These are phyloP conservation scores for Anticlea derivata DNA, from an alignment of 2,888 invertebrate species.

Conservation along the genomic window DNA sequence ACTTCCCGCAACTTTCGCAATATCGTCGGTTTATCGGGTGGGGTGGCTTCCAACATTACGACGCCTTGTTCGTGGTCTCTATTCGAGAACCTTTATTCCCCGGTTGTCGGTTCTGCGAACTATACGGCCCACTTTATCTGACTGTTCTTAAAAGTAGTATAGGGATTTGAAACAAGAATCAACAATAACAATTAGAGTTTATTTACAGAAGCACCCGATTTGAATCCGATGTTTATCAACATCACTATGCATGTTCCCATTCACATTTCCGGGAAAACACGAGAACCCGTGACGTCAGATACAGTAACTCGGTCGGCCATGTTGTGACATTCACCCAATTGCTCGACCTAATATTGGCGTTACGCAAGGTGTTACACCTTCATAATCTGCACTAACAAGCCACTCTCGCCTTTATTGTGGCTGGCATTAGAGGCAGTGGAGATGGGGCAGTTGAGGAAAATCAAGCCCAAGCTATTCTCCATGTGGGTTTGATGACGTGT, in stretches of 20 bases:
- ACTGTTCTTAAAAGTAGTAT: too few species aligned
- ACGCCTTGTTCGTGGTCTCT: too few species aligned
- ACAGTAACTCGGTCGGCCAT: constrained; percentile 34
- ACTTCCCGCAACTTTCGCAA: too few species aligned
- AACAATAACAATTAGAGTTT: background rate
- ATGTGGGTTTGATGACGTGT: constrained; percentile 12
- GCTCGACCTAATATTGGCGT: constrained; percentile 26
- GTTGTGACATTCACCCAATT: constrained; percentile 46
- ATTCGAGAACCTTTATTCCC: too few species aligned
- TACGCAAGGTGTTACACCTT: constrained; percentile 9
- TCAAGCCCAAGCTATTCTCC: background rate
- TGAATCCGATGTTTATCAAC: constrained; percentile 29
- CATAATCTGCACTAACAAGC: background rate
- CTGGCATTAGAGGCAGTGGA: background rate
- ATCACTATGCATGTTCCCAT: constrained; percentile 32
- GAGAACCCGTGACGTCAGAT: constrained; percentile 38
- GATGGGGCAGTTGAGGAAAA: background rate
- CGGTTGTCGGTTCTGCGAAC: too few species aligned
- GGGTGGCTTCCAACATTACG: too few species aligned
- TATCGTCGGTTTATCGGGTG: too few species aligned
- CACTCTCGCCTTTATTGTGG: background rate
- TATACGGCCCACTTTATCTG: too few species aligned
- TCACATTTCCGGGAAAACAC: constrained; percentile 31
- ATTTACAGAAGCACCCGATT: constrained; percentile 13
- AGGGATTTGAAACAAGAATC: too few species aligned